Percentiles rank a stretch among this genome's conserved stretches.
Evolutionary conservation across 2,888 invertebrate genomes (phyloP).

Genomic region (Phengaris arion): DNA sequence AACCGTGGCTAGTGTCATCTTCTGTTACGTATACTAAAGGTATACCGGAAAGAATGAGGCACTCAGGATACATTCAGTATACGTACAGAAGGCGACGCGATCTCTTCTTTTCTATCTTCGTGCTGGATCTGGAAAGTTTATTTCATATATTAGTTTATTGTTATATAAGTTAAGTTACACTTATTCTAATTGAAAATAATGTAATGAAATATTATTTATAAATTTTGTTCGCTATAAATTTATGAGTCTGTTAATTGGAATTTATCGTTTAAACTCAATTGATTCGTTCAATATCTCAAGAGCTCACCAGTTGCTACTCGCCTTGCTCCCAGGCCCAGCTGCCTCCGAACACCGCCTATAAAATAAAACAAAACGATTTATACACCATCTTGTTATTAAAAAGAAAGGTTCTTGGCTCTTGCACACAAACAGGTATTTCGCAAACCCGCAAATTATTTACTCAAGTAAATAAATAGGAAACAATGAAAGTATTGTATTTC

Average conservation of each 20-base stretch:
- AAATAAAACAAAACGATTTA: constrained; percentile 78
- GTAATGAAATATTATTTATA: background rate
- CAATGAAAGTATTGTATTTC: constrained; percentile 59
- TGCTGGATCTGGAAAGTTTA: constrained; percentile 40
- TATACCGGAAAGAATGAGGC: constrained; percentile 97
- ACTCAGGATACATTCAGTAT: constrained; percentile 99
- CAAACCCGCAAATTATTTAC: constrained; percentile 51
- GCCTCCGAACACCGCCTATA: constrained; percentile 70
- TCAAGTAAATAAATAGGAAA: constrained; percentile 56
- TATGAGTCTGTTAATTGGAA: background rate
- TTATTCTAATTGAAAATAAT: constrained; percentile 27
- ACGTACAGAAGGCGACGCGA: constrained; percentile 96
- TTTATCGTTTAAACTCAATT: constrained; percentile 12
- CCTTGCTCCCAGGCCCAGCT: constrained; percentile 51
- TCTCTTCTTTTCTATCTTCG: constrained; percentile 63
- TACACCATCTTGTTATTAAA: constrained; percentile 69
- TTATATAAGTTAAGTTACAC: constrained; percentile 53
- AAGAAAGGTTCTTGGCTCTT: constrained; percentile 68
- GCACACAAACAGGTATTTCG: constrained; percentile 52
- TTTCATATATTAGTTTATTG: constrained; percentile 45
- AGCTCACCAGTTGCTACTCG: constrained; percentile 59
- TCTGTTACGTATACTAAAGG: constrained; percentile 99
- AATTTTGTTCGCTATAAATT: background rate
- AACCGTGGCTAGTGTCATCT: constrained; percentile 89
- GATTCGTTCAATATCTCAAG: constrained; percentile 59